Percentiles rank a stretch among this genome's conserved stretches.
Conservation (phyloP, 1,140 invertebrate genomes). For the Aphelenchoides avenae region DNA sequence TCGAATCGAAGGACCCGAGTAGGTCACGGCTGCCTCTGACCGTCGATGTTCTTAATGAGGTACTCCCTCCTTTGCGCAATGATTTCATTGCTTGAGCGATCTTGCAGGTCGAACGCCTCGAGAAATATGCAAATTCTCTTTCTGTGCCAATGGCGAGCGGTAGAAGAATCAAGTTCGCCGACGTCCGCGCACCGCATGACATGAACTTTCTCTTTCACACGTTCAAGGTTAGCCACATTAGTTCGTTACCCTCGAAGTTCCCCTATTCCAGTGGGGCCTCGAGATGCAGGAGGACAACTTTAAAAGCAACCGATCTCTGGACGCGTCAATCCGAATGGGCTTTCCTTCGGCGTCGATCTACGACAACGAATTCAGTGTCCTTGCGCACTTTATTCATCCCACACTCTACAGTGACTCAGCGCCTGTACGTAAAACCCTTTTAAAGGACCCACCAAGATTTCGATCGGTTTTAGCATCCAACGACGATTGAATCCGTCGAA, state of each 20-base stretch:
- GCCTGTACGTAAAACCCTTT: no score
- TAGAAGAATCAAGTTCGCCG: constrained; percentile 8
- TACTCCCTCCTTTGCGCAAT: constrained; percentile 6
- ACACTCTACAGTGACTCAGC: no score
- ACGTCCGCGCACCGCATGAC: constrained; percentile 13
- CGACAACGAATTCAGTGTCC: no score
- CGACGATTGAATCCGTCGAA: constrained; percentile 7
- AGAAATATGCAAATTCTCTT: constrained; percentile 15
- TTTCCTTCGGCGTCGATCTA: constrained; percentile 36
- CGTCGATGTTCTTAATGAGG: constrained; percentile 20
- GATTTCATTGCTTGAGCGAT: no score
- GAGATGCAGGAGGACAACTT: constrained; percentile 18
- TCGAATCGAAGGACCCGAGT: constrained; percentile 31
- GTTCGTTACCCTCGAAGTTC: no score
- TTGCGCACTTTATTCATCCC: no score
- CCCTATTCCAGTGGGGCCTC: constrained; percentile 33
- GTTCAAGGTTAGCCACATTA: constrained; percentile 20
- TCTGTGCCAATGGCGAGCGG: constrained; percentile 15
- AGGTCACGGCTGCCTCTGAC: constrained; percentile 20
- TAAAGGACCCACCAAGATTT: no score
- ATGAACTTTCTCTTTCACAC: constrained; percentile 37
- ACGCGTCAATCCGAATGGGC: constrained; percentile 17
- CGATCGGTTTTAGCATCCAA: no score
- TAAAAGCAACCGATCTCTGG: constrained; percentile 17
- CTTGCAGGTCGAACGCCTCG: constrained; percentile 34